Conservation (phyloP, 2,888 invertebrate species). For the Lysandra bellargus region DNA sequence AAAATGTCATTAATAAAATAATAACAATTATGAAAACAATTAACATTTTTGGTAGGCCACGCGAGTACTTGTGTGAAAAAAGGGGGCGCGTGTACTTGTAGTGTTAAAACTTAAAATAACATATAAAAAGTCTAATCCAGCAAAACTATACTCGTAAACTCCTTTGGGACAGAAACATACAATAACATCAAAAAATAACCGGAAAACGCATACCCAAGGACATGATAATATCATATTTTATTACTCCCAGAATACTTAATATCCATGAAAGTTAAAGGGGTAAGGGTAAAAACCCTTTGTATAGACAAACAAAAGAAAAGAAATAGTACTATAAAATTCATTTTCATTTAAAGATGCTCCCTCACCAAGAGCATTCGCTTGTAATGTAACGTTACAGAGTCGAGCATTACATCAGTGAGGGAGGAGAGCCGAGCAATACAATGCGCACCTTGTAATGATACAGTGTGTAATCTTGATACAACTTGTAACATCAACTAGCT, state of each 20-base stretch:
- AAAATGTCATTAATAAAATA: too few relatives aligned
- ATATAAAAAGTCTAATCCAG: neutral
- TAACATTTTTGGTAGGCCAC: too few relatives aligned
- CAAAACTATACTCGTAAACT: neutral
- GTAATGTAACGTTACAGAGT: too few relatives aligned
- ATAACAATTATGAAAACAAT: too few relatives aligned
- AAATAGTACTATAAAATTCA: neutral
- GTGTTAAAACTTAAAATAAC: neutral
- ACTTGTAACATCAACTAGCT: too few relatives aligned
- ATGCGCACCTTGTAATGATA: too few relatives aligned
- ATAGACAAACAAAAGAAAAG: neutral
- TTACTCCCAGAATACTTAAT: neutral
- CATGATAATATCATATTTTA: constrained; percentile 4
- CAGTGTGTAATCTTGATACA: too few relatives aligned
- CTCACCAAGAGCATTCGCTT: too few relatives aligned
- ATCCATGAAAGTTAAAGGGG: neutral
- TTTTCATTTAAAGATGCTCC: neutral
- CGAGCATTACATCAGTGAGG: too few relatives aligned
- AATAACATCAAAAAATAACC: constrained; percentile 12
- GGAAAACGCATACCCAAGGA: constrained; percentile 14
- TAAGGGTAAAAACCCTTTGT: neutral
- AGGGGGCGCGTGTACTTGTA: too few relatives aligned
- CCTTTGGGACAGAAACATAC: neutral
- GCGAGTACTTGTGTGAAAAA: too few relatives aligned
- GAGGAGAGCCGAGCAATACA: too few relatives aligned